Evolutionary conservation across 2,113 vertebrate species (phyloP).

Genomic region (Chaetops frenatus): DNA sequence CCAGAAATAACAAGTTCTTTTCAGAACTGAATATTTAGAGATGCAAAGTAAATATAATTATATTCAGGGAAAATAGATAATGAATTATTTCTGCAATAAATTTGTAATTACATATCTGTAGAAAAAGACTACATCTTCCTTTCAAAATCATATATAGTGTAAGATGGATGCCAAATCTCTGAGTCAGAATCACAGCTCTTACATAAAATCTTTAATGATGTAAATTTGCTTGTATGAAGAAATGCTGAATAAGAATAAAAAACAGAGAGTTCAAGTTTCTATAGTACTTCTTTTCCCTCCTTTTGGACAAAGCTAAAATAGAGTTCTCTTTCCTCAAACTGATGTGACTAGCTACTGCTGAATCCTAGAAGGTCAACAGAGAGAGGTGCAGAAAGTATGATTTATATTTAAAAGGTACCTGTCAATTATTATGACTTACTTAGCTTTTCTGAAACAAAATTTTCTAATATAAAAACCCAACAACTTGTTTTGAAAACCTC

Average conservation of each 20-base stretch:
- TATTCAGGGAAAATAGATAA: not conserved
- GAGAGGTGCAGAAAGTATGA: not conserved
- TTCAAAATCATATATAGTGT: not conserved
- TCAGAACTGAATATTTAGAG: not conserved
- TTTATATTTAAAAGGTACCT: not conserved
- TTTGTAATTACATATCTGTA: not conserved
- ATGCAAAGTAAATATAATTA: not conserved
- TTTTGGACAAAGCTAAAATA: not conserved
- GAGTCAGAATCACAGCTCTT: not conserved
- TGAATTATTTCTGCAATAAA: not conserved
- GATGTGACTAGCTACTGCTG: not conserved
- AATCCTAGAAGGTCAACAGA: not conserved
- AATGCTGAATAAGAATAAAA: not conserved
- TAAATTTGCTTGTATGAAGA: not conserved
- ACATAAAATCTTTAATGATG: not conserved
- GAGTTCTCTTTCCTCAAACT: not conserved
- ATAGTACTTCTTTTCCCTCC: not conserved
- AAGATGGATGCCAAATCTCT: not conserved
- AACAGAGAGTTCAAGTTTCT: not conserved
- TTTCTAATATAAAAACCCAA: fast-evolving
- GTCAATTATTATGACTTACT: not conserved
- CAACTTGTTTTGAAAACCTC: not conserved
- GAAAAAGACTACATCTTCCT: not conserved
- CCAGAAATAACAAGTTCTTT: not conserved
- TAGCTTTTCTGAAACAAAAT: not conserved